Percentiles rank a stretch among this genome's conserved stretches.
Evolutionary conservation across 2,113 vertebrate genomes (phyloP).

Genomic region (Microcebus lehilahytsara): DNA sequence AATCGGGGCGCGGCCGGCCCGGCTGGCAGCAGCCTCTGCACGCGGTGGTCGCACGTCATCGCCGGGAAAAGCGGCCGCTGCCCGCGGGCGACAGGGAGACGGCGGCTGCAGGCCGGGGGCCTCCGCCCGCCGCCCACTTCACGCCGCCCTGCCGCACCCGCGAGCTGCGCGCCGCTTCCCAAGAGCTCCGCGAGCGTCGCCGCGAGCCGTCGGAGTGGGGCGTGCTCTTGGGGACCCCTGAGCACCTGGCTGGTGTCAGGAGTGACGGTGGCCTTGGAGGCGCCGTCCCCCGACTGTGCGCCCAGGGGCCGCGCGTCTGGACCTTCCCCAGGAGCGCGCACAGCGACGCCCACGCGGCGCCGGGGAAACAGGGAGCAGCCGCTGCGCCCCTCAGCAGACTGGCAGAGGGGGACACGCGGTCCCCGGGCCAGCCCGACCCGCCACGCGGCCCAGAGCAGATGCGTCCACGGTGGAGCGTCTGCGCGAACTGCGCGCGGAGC

Average conservation of each 20-base stretch:
- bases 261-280: not conserved
- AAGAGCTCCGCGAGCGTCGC: not conserved
- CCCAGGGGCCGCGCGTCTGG: not conserved
- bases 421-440: no score
- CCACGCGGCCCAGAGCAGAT: not conserved
- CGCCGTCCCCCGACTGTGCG: no score
- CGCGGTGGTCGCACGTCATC: not conserved
- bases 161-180: not conserved
- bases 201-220: no score
- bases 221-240: not conserved
- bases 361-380: not conserved
- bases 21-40: no score
- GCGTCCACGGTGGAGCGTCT: not conserved
- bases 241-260: not conserved
- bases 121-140: not conserved
- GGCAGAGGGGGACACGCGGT: not conserved
- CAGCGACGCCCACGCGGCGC: no score
- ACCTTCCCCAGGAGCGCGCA: accelerated
- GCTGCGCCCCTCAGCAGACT: not conserved
- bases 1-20: no score
- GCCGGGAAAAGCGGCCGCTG: not conserved
- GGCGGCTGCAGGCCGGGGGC: not conserved
- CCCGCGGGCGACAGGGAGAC: no score
- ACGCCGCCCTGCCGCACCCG: accelerated
- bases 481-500: not conserved